These are phyloP conservation scores for Burhinus bistriatus DNA, from an alignment of 2,113 vertebrate genomes.

Conservation along the genomic window DNA sequence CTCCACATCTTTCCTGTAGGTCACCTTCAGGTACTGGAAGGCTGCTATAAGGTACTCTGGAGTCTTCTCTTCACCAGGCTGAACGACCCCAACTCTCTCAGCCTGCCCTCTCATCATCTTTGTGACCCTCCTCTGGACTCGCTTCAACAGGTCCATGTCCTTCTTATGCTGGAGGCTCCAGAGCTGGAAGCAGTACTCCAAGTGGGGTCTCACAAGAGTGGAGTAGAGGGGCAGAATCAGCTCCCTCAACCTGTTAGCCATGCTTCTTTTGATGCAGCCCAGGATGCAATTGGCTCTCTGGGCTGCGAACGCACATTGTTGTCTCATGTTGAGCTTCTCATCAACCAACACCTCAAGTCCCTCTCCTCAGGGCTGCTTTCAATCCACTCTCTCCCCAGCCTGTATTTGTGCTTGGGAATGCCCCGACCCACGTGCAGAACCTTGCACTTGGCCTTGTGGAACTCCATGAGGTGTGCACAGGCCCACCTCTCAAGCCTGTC, in stretches of 20 bases:
- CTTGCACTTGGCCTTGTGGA: background rate
- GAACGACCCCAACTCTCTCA: background rate
- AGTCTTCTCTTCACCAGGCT: background rate
- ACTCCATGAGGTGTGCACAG: background rate
- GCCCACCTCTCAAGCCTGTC: background rate
- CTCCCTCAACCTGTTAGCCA: background rate
- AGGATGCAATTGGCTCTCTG: background rate
- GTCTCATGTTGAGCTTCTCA: background rate
- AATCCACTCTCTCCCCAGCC: background rate
- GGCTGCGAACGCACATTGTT: background rate
- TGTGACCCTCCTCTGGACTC: background rate
- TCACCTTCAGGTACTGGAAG: background rate
- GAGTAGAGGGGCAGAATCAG: background rate
- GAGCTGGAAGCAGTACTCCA: background rate
- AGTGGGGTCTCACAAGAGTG: background rate
- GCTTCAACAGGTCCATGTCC: background rate
- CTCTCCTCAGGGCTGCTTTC: background rate
- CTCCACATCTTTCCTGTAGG: background rate
- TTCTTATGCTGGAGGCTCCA: background rate
- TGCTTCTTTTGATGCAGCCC: background rate
- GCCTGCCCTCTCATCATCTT: background rate
- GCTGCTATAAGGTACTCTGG: background rate
- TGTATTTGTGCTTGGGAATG: background rate
- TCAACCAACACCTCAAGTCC: background rate
- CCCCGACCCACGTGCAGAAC: background rate